Evolutionary conservation across 2,888 invertebrate genomes (phyloP).

Genomic region (Scrobipalpa costella): DNA sequence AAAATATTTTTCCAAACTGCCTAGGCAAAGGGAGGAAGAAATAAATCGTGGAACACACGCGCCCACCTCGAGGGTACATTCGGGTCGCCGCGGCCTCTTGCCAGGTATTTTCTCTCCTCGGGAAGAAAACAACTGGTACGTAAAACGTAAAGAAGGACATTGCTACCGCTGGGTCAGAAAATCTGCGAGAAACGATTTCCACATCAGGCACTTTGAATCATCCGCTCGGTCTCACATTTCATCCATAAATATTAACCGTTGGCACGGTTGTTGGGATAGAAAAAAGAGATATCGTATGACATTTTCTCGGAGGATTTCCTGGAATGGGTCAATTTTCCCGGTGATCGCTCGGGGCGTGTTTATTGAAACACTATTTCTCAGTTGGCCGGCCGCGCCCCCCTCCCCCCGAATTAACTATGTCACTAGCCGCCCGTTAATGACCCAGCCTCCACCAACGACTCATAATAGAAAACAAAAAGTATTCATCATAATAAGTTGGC

Average conservation of each 20-base stretch:
- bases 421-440: conserved; percentile 40
- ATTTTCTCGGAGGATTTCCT: conserved; percentile 73
- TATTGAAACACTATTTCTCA: conserved; percentile 78
- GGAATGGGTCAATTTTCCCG: conserved; percentile 79
- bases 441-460: conserved; percentile 22
- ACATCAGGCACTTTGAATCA: conserved; percentile 80
- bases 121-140: conserved; percentile 76
- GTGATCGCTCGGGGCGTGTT: conserved; percentile 71
- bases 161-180: conserved; percentile 78
- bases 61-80: conserved; percentile 67
- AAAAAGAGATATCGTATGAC: conserved; percentile 73
- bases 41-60: conserved; percentile 71
- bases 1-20: conserved; percentile 69
- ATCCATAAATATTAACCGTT: conserved; percentile 80
- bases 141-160: conserved; percentile 76
- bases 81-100: conserved; percentile 1
- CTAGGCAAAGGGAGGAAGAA: conserved; percentile 64
- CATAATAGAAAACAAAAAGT: conserved; percentile 27
- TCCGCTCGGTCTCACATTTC: conserved; percentile 78
- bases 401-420: conserved; percentile 53
- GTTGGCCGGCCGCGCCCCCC: conserved; percentile 56
- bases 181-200: conserved; percentile 77
- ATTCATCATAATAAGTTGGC: conserved; percentile 25
- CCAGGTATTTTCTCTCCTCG: conserved; percentile 61
- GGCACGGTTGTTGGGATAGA: conserved; percentile 68